Evolutionary conservation across 2,797 vertebrate genomes (phyloP).

Genomic region (Muscicapa striata): DNA sequence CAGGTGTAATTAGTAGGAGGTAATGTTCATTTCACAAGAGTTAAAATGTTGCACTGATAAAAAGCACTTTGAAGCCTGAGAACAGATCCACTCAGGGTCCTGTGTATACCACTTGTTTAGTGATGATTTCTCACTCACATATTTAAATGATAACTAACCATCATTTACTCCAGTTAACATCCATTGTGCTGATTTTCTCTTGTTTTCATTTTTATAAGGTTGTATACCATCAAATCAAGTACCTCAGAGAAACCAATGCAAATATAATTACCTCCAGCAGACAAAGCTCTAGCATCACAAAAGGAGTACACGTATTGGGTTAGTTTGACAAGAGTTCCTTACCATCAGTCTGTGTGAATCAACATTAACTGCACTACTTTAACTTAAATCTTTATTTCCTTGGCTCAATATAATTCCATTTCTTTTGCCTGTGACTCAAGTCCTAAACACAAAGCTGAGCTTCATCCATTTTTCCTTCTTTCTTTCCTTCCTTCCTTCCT

Average conservation of each 20-base stretch:
- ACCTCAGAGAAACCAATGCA: background rate
- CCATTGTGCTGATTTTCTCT: background rate
- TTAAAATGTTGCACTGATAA: background rate
- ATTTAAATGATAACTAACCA: background rate
- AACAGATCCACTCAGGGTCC: background rate
- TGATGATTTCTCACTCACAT: background rate
- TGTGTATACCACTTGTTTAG: background rate
- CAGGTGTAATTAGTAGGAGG: background rate
- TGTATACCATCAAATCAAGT: background rate
- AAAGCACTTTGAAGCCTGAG: background rate
- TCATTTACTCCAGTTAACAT: background rate
- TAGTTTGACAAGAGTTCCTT: background rate
- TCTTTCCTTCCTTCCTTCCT: background rate
- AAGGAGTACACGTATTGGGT: background rate
- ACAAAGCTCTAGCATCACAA: background rate
- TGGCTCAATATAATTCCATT: background rate
- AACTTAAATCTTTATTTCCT: background rate
- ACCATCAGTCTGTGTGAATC: background rate
- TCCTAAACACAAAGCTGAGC: background rate
- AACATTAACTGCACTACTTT: background rate
- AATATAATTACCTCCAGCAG: conserved; percentile 13
- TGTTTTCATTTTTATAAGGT: background rate
- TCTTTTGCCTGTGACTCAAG: background rate
- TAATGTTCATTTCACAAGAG: background rate
- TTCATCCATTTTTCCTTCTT: background rate